Evolutionary conservation across 2,888 invertebrate species (phyloP), one percentile per base, ranked within the genome.

Genomic region (Temnothorax ravouxi): DNA sequence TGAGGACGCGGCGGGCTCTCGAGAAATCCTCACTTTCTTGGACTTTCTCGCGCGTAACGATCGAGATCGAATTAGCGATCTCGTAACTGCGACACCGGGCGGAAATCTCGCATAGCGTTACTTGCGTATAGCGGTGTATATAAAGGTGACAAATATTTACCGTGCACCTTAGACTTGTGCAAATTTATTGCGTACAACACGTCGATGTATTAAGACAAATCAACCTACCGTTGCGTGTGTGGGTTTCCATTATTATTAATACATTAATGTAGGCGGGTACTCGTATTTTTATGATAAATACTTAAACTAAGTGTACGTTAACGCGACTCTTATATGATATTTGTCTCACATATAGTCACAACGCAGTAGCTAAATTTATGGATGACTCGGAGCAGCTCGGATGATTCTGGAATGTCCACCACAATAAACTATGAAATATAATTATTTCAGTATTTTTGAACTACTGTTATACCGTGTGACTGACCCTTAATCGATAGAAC

Each of bases 401-500:
- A 44, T 13, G 56, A 77, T 44, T 61, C 25, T 9, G 25, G 8
- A 76, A 25, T 21, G 76, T 54, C 56, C 76, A 72, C 83, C 74
- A 81, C n/a, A n/a, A n/a, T 86, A 77, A 88, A 79, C 41, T 54
- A 41, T 44, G 81, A 81, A 72, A 83, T 84, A 52, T 47, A 79
- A 56, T 54, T n/a, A 59, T 69, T 59, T 66, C 8, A 47, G 4
- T 44, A 66, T 69, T 82, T 34, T 50, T 8, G 18, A 21, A 44
- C 54, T 34, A 44, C 54, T 34, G 69, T 50, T 44, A 52, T n/a
- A 38, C 44, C 34, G 21, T 66, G 69, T 41, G 67, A 74, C 29
- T 52, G 80, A 54, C 59, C 74, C 34, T 64, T 75, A 71, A 25
- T 34, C 21, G 21, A 64, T 18, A 11, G 25, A 50, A 54, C 72